These are phyloP conservation scores for Labrus mixtus DNA, from an alignment of 2,113 vertebrate genomes.

Conservation along the genomic window DNA sequence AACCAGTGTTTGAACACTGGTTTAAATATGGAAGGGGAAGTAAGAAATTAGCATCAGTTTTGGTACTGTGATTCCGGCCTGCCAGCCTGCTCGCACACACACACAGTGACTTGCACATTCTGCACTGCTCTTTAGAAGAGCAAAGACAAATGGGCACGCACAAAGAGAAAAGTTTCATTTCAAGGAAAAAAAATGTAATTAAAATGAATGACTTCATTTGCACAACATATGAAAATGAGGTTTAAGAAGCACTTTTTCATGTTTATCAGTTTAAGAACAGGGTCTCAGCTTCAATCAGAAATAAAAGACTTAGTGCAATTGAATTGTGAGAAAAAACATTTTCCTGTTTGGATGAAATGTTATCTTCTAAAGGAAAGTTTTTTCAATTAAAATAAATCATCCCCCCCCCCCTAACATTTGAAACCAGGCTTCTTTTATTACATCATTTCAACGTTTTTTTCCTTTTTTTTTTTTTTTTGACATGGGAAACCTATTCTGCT, in stretches of 20 bases:
- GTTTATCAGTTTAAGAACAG: slow-evolving; percentile 6
- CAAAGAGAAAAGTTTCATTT: slow-evolving; percentile 16
- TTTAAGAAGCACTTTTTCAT: slow-evolving; percentile 5
- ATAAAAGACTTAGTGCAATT: neutral
- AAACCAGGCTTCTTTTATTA: no score
- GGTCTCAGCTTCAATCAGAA: slow-evolving; percentile 4
- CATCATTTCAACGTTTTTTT: no score
- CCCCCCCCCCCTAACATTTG: no score
- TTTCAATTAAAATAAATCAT: neutral
- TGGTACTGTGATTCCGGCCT: slow-evolving; percentile 41
- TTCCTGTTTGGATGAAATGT: neutral
- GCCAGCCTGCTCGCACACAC: slow-evolving; percentile 33
- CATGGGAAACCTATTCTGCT: no score
- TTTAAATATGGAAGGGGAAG: slow-evolving; percentile 76
- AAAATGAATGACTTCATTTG: slow-evolving; percentile 12
- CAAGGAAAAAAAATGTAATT: slow-evolving; percentile 12
- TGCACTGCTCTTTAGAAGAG: neutral
- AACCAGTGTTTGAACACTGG: slow-evolving; percentile 71
- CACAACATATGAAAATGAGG: slow-evolving; percentile 15
- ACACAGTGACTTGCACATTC: slow-evolving; percentile 21
- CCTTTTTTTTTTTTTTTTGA: no score
- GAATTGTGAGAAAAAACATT: neutral
- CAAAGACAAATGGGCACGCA: neutral
- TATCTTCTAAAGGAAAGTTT: neutral
- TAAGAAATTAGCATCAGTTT: slow-evolving; percentile 63